Percentiles rank a stretch among this genome's conserved stretches.
These are phyloP conservation scores for Caenorhabditis imperialis DNA, from an alignment of 2,888 invertebrate species.

Conservation along the genomic window DNA sequence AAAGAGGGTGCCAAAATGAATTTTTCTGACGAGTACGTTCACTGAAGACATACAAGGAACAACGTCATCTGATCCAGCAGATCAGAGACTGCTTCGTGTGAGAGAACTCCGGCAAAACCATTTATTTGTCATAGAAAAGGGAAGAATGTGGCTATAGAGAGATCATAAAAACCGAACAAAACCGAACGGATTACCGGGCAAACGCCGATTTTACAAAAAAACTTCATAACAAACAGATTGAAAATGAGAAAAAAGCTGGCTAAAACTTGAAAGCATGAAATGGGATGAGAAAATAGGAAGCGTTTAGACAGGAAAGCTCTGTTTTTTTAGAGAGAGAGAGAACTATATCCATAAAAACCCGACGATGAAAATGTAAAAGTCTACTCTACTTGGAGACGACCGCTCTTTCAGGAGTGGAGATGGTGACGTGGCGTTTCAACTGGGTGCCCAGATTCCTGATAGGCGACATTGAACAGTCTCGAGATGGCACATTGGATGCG, in stretches of 20 bases:
- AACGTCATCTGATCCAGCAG: too few relatives aligned
- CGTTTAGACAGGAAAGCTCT: constrained; percentile 1
- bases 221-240: too few relatives aligned
- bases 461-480: constrained; percentile 68
- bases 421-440: constrained; percentile 71
- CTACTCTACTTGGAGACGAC: constrained; percentile 11
- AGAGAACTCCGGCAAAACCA: constrained; percentile 12
- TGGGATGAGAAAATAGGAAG: constrained; percentile 5
- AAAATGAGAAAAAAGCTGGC: constrained; percentile 19
- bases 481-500: constrained; percentile 71
- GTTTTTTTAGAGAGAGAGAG: constrained; percentile 9
- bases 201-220: constrained; percentile 17
- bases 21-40: constrained; percentile 6
- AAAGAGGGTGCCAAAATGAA: constrained; percentile 23
- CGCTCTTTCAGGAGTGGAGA: constrained; percentile 57
- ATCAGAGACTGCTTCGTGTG: too few relatives aligned
- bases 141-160: constrained; percentile 2
- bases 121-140: constrained; percentile 30
- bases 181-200: constrained; percentile 42
- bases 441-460: constrained; percentile 67
- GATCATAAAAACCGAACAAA: too few relatives aligned
- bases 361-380: background rate
- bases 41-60: background rate
- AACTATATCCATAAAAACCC: too few relatives aligned
- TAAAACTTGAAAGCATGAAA: constrained; percentile 34